Evolutionary conservation across 2,888 invertebrate genomes (phyloP), one percentile per base, ranked within the genome.

Genomic region (Neocrepidodera transversa): DNA sequence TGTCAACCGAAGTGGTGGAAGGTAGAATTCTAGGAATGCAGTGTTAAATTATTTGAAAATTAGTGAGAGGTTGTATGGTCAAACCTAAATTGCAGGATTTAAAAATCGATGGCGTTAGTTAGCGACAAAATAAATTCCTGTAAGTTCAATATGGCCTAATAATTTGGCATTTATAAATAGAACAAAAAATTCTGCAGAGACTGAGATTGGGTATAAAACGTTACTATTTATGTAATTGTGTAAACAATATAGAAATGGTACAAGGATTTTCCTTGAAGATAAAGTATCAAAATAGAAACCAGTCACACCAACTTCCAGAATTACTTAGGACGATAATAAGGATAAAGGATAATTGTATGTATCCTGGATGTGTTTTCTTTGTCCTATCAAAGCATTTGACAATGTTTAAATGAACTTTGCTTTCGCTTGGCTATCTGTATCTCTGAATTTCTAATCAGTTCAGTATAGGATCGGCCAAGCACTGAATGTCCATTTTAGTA

Each of bases 341-440:
- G 23, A 6, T 3, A 23, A 23, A 23, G 23, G 4, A 23, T 23
- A 23, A 23, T 23, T 3, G 23, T 6, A 23, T 23, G 6, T 5
- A 23, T n/a, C 13, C 43, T 17, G 10, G 8, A 4, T 13, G 13
- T 47, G 14, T 47, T 47, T 30, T 47, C 17, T 28, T 47, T 28
- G 47, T 47, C 47, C 47, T 47, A 47, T 47, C 47, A 47, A 47
- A 47, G 47, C 47, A 30, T 30, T 47, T 47, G 43, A 16, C 47
- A 47, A 18, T 26, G 23, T 43, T 43, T 18, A 40, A n/a, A 6
- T 10, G 28, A 28, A 28, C 28, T 40, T 43, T 23, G 43, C 13
- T 14, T 43, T 43, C 26, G 20, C 8, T 43, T 23, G 10, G 43
- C 20, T 43, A 26, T 32, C 32, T 10, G 11, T 32, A 8, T 32